phyloP scores from a whole-genome alignment of 2,797 vertebrate genomes.

The Anisognathus igniventris region DNA sequence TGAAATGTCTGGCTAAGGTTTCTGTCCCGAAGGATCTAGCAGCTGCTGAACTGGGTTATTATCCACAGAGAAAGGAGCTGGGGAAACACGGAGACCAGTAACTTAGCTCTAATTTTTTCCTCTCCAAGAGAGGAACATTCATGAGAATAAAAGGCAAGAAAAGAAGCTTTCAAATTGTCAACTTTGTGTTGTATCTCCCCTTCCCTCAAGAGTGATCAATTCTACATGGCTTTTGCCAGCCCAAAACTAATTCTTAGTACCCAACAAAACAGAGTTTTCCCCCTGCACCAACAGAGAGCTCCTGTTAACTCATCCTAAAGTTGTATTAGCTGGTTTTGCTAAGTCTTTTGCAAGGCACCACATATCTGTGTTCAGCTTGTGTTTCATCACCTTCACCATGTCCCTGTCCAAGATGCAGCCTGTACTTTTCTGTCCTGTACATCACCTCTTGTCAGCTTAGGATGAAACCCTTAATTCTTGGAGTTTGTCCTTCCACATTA shows the following conservation, averaged over 20 bases:
- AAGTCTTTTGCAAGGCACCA: background rate
- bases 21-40: background rate
- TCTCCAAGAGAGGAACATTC: background rate
- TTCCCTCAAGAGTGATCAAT: background rate
- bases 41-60: slow-evolving; percentile 10
- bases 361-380: background rate
- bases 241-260: background rate
- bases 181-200: background rate
- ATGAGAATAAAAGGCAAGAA: background rate
- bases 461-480: background rate
- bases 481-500: background rate
- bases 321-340: background rate
- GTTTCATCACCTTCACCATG: background rate
- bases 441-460: background rate
- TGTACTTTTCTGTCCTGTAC: background rate
- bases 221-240: background rate
- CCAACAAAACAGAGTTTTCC: background rate
- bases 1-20: background rate
- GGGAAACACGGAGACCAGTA: background rate
- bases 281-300: background rate
- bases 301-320: background rate
- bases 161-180: background rate
- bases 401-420: background rate
- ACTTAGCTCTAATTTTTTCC: background rate
- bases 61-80: background rate